Percentiles rank a stretch among this genome's conserved stretches.
Conservation (phyloP, 2,113 vertebrate genomes). For the Clarias batrachus region DNA sequence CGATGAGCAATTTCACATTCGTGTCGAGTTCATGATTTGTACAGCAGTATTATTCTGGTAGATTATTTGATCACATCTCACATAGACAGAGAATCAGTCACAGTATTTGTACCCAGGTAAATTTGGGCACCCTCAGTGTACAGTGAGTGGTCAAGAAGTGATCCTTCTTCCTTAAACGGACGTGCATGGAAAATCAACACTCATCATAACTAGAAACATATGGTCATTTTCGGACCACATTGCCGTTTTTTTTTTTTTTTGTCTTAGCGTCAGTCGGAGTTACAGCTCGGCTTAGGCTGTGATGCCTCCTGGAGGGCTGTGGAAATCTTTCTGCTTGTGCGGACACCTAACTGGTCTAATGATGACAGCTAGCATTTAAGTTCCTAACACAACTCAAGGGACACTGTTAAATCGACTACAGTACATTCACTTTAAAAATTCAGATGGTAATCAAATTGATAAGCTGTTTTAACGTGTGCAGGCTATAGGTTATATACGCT, state of each 20-base stretch:
- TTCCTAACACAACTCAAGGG: background rate
- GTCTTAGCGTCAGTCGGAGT: slow-evolving; percentile 21
- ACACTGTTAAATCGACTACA: background rate
- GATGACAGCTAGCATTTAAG: background rate
- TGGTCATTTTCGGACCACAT: slow-evolving; percentile 47
- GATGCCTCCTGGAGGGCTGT: background rate
- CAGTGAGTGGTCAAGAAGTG: slow-evolving; percentile 9
- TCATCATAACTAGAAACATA: slow-evolving; percentile 50
- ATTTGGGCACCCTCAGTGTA: slow-evolving; percentile 11
- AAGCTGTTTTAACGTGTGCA: background rate
- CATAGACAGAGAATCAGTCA: background rate
- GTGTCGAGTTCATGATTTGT: background rate
- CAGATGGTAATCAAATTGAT: background rate
- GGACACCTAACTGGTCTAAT: background rate
- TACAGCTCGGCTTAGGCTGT: slow-evolving; percentile 26
- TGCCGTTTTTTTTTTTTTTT: slow-evolving; percentile 45
- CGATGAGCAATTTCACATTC: background rate
- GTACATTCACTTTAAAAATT: background rate
- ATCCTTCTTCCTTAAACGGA: slow-evolving; percentile 44
- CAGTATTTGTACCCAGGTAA: slow-evolving; percentile 35
- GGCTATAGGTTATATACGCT: background rate
- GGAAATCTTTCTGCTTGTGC: background rate
- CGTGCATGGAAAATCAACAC: slow-evolving; percentile 47
- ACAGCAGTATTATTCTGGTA: background rate
- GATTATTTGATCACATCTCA: background rate